Percentiles rank a stretch among this genome's conserved stretches.
phyloP scores from a whole-genome alignment of 2,113 vertebrate genomes.

The Sarotherodon lohbergeri region DNA sequence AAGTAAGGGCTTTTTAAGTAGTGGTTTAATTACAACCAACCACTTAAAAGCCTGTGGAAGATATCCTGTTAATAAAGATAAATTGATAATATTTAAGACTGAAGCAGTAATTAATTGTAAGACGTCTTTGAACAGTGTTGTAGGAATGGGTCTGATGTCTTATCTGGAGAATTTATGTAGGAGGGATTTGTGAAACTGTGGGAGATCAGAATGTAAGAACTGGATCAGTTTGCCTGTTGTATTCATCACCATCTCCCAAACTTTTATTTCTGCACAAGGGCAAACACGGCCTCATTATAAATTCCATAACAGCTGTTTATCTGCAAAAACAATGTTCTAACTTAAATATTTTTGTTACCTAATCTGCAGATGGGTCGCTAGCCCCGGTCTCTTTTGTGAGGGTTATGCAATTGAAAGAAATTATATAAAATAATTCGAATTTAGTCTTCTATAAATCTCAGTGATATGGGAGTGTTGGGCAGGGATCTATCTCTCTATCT shows the following conservation, averaged over 20 bases:
- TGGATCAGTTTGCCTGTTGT: background rate
- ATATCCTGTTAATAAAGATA: background rate
- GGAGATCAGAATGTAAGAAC: background rate
- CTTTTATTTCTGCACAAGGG: background rate
- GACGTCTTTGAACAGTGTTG: background rate
- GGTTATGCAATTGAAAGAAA: background rate
- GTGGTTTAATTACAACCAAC: background rate
- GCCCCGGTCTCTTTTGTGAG: background rate
- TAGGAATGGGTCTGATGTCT: background rate
- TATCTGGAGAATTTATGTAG: background rate
- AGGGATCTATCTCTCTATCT: background rate
- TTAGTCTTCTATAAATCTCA: background rate
- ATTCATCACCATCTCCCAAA: background rate
- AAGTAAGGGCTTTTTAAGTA: background rate
- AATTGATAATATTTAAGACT: background rate
- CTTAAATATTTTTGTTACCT: background rate
- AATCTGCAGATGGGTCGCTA: background rate
- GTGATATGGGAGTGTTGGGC: background rate
- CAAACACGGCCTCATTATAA: background rate
- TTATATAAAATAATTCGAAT: background rate
- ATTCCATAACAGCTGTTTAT: background rate
- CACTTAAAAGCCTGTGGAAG: background rate
- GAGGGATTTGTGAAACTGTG: background rate
- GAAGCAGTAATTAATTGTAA: background rate
- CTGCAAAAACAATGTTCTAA: background rate